Percentiles rank a stretch among this genome's conserved stretches.
These are phyloP conservation scores for Uloborus diversus DNA, from an alignment of 1,140 invertebrate genomes.

Conservation along the genomic window DNA sequence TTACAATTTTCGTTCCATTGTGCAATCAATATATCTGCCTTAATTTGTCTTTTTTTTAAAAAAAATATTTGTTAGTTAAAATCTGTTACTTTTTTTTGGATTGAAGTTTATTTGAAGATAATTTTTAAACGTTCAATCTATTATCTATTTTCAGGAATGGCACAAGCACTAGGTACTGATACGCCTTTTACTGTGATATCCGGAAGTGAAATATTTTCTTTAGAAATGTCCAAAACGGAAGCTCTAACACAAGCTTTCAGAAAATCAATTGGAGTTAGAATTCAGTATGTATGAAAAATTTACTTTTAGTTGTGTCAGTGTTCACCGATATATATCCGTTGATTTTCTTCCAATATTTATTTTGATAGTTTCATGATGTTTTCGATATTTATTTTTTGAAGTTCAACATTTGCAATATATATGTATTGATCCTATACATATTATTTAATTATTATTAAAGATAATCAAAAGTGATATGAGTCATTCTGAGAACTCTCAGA, in stretches of 20 bases:
- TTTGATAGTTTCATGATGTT: neutral
- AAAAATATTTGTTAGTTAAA: too few species aligned
- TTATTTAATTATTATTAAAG: too few species aligned
- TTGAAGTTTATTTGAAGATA: too few species aligned
- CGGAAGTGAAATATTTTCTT: constrained; percentile 97
- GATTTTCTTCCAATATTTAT: neutral
- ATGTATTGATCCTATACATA: too few species aligned
- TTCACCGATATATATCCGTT: neutral
- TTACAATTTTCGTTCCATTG: too few species aligned
- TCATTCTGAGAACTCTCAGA: too few species aligned
- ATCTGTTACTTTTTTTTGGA: too few species aligned
- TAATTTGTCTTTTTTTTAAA: constrained; percentile 3
- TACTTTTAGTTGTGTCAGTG: neutral
- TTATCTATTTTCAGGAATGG: constrained; percentile 72
- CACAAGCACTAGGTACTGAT: constrained; percentile 91
- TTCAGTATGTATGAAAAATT: constrained; percentile 77
- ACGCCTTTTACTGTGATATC: constrained; percentile 99
- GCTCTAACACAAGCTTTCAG: constrained; percentile 96
- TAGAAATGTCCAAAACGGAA: constrained; percentile 99
- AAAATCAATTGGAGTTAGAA: constrained; percentile 96
- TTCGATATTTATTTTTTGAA: neutral
- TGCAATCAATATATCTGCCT: too few species aligned
- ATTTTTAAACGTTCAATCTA: too few species aligned
- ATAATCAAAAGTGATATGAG: too few species aligned
- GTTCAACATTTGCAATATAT: too few species aligned